Percentiles rank a stretch among this genome's conserved stretches.
phyloP scores from a whole-genome alignment of 2,113 vertebrate species.

The Aleadryas rufinucha region DNA sequence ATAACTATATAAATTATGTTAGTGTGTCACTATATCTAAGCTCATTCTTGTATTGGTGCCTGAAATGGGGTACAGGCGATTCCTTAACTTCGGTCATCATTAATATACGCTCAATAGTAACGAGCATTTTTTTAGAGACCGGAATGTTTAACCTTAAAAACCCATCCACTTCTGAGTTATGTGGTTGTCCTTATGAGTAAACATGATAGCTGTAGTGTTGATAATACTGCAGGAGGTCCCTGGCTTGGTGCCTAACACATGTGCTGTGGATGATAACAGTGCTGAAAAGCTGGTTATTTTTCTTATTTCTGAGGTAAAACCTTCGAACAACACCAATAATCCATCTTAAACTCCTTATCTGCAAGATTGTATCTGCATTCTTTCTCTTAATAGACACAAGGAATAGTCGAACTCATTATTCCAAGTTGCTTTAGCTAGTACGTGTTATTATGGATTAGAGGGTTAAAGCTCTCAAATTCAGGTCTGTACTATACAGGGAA shows the following conservation, averaged over 20 bases:
- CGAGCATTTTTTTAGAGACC: neutral
- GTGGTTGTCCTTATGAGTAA: neutral
- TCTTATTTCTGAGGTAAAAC: neutral
- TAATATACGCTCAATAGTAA: accelerated
- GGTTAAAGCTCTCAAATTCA: neutral
- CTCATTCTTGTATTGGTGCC: neutral
- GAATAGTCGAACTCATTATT: neutral
- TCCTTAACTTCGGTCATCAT: neutral
- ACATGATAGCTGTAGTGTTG: too few species aligned
- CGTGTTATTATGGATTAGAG: neutral
- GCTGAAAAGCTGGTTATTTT: neutral
- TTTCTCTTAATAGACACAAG: neutral
- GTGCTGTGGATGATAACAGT: neutral
- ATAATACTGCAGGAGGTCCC: accelerated
- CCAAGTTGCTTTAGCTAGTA: neutral
- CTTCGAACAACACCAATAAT: neutral
- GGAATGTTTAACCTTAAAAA: neutral
- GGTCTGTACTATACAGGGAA: neutral
- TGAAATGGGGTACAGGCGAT: neutral
- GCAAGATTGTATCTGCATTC: neutral
- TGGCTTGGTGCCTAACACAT: neutral
- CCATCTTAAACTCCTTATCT: neutral
- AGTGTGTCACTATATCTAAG: too few species aligned
- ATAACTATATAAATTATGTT: too few species aligned
- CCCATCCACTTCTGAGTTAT: neutral